These are phyloP conservation scores for Bufotes viridis DNA, from an alignment of 2,797 vertebrate species.

Conservation along the genomic window DNA sequence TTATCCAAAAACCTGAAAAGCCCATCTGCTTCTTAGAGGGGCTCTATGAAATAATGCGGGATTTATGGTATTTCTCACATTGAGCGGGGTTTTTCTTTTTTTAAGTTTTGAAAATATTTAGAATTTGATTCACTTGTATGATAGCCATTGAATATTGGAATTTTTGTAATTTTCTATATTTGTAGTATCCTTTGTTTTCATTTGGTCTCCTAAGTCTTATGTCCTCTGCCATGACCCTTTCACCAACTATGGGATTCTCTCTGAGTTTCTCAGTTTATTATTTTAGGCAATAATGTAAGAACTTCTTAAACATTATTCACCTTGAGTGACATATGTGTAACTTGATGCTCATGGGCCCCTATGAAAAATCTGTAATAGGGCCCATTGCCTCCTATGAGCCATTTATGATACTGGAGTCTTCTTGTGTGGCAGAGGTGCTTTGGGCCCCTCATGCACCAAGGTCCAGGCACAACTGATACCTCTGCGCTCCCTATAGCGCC, in stretches of 20 bases:
- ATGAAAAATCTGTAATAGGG: background rate
- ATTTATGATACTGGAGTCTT: background rate
- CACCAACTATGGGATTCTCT: background rate
- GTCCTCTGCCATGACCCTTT: background rate
- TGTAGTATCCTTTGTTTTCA: background rate
- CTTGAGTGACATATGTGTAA: background rate
- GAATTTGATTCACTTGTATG: background rate
- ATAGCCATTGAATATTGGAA: background rate
- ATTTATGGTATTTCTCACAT: background rate
- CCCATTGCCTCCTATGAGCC: background rate
- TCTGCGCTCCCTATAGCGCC: background rate
- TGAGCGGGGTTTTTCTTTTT: background rate
- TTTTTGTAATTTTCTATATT: background rate
- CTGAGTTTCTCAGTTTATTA: background rate
- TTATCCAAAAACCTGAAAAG: conserved; percentile 30
- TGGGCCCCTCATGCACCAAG: background rate
- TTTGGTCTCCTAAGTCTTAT: conserved; percentile 7
- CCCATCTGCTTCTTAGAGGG: background rate
- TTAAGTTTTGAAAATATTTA: conserved; percentile 22
- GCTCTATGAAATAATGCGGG: background rate
- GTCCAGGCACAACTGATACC: background rate
- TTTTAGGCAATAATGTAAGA: background rate
- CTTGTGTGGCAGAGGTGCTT: background rate
- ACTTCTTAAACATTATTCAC: background rate
- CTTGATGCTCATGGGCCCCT: background rate